A percentile compares a stretch with the other conserved stretches of the same genome.
These are phyloP conservation scores for Acleris literana DNA, from an alignment of 2,888 invertebrate species.

Conservation along the genomic window DNA sequence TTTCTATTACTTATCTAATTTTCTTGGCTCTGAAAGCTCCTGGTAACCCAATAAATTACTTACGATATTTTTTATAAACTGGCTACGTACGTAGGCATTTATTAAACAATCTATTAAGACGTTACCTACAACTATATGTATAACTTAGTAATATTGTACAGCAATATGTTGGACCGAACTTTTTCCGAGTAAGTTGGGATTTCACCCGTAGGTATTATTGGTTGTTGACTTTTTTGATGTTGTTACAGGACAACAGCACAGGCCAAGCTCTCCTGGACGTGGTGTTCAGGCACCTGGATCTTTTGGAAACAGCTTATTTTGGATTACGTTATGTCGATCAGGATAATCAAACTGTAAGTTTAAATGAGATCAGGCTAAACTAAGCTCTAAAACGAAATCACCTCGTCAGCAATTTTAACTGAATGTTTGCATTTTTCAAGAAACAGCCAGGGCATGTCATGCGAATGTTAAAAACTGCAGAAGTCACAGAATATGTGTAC, in stretches of 20 bases:
- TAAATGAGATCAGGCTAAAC: slow-evolving; percentile 13
- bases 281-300: slow-evolving; percentile 95
- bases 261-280: slow-evolving; percentile 96
- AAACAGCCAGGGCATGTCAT: no score
- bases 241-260: slow-evolving; percentile 92
- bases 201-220: no score
- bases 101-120: no score
- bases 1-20: slow-evolving; percentile 41
- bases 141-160: no score
- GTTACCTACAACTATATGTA: no score
- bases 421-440: no score
- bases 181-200: no score
- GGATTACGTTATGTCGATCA: slow-evolving; percentile 96
- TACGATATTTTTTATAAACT: neutral
- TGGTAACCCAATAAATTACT: slow-evolving; percentile 5
- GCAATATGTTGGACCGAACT: no score
- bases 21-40: slow-evolving; percentile 34
- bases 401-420: no score
- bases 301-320: slow-evolving; percentile 98
- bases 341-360: slow-evolving; percentile 95
- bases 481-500: no score
- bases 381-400: neutral
- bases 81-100: no score
- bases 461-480: no score
- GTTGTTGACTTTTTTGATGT: neutral